Evolutionary conservation across 2,113 vertebrate species (phyloP), one percentile per base, ranked within the genome.

Genomic region (Aegithalos caudatus): DNA sequence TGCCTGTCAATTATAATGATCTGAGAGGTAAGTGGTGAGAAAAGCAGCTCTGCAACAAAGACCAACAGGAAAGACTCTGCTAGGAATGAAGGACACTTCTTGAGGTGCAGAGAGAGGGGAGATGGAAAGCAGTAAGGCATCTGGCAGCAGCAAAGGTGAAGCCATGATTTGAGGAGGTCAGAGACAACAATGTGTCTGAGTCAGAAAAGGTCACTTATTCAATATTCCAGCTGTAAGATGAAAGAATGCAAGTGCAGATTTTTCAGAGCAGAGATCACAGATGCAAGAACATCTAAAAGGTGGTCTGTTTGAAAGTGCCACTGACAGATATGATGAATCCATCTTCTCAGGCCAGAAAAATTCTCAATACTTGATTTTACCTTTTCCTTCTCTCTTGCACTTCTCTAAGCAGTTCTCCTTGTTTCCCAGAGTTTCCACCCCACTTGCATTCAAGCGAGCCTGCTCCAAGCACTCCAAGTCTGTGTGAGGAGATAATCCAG

Each of bases 201-300:
- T 88, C 85, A 81, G 90, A 90, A 93, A 83, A 96, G 92, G 94
- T 94, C 90, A 93, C 56, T 96, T 73, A 90, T 77, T 92, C 90
- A 96, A 48, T 91, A 95, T 88, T 93, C 78, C 95, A 91, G 94
- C 91, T 96, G 93, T 70, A 95, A 94, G 67, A 90, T 86, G 86
- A 95, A 97, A 95, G 91, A 94, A 91, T 81, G 72, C 80, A 80
- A 95, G 87, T 10, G 14, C 38, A 78, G 53, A 74, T 90, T 95
- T 93, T 95, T 96, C 80, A 88, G 61, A 79, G 37, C 45, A 67
- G 67, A 90, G 47, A 96, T 94, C 90, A 93, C 71, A 96, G 90
- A 95, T 84, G 72, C 58, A 93, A 74, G 67, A 96, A 91, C 66
- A 74, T 88, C 85, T 95, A 64, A 94, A 92, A 86, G 40, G 82